Base-by-base conservation (phyloP, 1,140 invertebrate genomes). In the Hestina assimilis region DNA sequence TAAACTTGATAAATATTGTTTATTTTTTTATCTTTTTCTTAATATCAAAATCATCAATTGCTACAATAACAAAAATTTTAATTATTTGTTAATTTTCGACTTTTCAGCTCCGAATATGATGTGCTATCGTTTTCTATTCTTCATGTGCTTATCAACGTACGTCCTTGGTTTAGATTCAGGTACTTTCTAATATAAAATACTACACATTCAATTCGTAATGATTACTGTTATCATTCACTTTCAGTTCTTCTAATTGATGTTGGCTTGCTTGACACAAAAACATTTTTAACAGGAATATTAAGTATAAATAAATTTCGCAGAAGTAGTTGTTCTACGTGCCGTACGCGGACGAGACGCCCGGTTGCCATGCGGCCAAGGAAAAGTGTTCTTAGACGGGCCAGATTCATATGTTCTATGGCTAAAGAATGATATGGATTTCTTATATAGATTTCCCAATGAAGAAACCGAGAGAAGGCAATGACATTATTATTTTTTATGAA, bases 371-470 rank as follows among this genome's bases (percentile, higher is more conserved):
- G 82, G 80, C 0, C 80, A 78, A 38, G 80, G 82, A 1, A 85
- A 77, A 45, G 78, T 87, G 7, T 87, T 87, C 42, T 63, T 87
- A 0, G 83, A 87, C 38, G 83, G 83, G 0, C 80, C 80, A 4
- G 79, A 81, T 12, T 75, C 82, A 2, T 87, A 83, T 52, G 75
- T 87, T 8, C 59, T 87, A 0, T 87, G 83, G 83, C 56, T 87
- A 8, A 87, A 83, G 52, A 77, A 87, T 42, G 82, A 87, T 19
- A 67, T 69, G n/a, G 79, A 85, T 3, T 76, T 85, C 38, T 53
- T 85, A 0, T 78, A 85, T 41, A 50, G 84, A 33, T 87, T 75
- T 38, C 84, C 84, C 0, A 80, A 75, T 14, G 76, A 85, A 26
- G 72, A 79, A 15, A 58, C 57, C 4, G 72, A 74, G 19, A 66